Evolutionary conservation across 2,797 vertebrate genomes (phyloP), one percentile per base, ranked within the genome.

Genomic region (Esox masquinongy): DNA sequence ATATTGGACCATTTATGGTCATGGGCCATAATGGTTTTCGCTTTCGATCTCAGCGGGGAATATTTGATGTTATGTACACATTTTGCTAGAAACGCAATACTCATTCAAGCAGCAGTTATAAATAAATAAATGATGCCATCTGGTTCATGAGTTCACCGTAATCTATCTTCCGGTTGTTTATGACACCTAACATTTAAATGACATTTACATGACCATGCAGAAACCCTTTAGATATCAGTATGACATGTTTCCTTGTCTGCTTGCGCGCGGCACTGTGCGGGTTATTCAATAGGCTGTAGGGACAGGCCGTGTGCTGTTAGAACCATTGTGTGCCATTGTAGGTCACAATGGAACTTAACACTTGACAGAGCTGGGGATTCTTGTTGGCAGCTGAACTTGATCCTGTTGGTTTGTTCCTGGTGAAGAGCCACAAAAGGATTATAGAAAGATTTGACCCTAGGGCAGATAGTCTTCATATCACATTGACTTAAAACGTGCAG

Each of bases 301-400:
- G 83, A 74, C 83, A 83, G 83, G 74, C 84, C 43, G 26, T 82
- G 83, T 80, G 87, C 88, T 87, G 82, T 74, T 61, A 86, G 51
- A 87, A 82, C 85, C 87, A 88, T 93, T 94, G 92, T 93, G 88
- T 88, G 79, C 79, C 61, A 82, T 89, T 90, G 89, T 92, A 90
- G 87, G 88, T 92, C 89, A 94, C 91, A 92, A 93, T 93, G 92
- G 93, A 94, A 93, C 91, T 93, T 90, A 93, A 94, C 92, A 93
- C 93, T 94, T 93, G 92, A 89, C 89, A 91, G 91, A 90, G 89
- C 83, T 69, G 51, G 85, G 88, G 86, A 88, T 91, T 92, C 90
- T 92, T 93, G 89, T 91, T 90, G 93, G 85, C 79, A 90, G 84
- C 86, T 87, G 90, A 95, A 95, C 93, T 91, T 94, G 92, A 95